Conservation (phyloP, 2,888 invertebrate genomes). For the Hesperia comma region DNA sequence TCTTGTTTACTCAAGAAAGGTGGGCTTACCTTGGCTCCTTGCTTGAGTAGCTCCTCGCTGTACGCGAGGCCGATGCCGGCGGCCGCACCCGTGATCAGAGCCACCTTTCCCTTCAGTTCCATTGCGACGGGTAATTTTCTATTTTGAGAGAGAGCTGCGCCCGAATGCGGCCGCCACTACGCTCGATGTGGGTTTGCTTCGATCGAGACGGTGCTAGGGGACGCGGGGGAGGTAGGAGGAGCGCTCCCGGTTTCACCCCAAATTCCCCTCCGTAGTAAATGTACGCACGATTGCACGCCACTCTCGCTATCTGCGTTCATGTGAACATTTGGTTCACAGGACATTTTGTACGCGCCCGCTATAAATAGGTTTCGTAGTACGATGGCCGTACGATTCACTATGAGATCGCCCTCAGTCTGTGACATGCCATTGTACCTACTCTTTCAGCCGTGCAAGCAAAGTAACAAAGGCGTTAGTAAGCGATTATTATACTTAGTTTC, state of each 20-base stretch:
- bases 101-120: slow-evolving; percentile 90
- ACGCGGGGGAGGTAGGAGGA: slow-evolving; percentile 45
- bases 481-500: too few relatives aligned
- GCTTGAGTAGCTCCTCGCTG: slow-evolving; percentile 87
- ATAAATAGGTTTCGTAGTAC: slow-evolving; percentile 48
- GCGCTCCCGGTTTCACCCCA: slow-evolving; percentile 59
- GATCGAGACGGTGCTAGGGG: slow-evolving; percentile 65
- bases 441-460: not conserved
- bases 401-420: slow-evolving; percentile 31
- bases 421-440: slow-evolving; percentile 11
- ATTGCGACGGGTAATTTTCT: slow-evolving; percentile 64
- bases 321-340: slow-evolving; percentile 46
- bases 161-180: slow-evolving; percentile 57
- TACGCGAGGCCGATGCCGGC: slow-evolving; percentile 89
- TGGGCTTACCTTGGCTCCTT: slow-evolving; percentile 87
- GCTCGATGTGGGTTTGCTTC: slow-evolving; percentile 63
- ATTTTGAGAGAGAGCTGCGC: slow-evolving; percentile 57
- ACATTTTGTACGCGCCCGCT: slow-evolving; percentile 43
- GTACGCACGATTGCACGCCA: slow-evolving; percentile 71
- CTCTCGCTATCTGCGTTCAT: slow-evolving; percentile 63
- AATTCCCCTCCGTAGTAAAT: slow-evolving; percentile 73
- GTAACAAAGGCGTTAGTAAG: too few relatives aligned
- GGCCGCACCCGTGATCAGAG: slow-evolving; percentile 89
- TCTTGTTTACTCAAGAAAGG: slow-evolving; percentile 41
- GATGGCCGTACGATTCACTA: slow-evolving; percentile 42